A percentile compares a stretch with the other conserved stretches of the same genome.
Conservation (phyloP, 37 sponge, comb jelly and placozoan genomes). For the Aplysina aerophoba region DNA sequence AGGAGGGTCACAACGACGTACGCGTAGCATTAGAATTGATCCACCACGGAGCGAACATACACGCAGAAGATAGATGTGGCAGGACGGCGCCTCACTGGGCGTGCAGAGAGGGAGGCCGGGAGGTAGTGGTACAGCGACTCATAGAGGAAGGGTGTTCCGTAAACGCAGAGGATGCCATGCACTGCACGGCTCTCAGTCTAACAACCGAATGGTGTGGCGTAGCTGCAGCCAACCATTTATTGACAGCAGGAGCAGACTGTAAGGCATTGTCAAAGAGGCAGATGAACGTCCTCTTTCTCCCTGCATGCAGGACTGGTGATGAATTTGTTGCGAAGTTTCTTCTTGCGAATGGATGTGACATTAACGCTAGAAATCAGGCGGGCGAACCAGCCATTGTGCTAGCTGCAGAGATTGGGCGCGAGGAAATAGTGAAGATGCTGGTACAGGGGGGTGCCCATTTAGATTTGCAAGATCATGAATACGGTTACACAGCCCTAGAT, state of each 20-base stretch:
- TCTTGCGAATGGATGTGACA: slow-evolving; percentile 39
- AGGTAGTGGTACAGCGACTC: no score
- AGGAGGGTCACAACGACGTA: no score
- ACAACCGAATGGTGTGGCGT: not conserved
- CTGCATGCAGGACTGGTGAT: not conserved
- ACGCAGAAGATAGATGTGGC: no score
- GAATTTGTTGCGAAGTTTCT: not conserved
- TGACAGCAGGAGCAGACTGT: not conserved
- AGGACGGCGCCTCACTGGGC: no score
- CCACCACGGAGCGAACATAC: no score
- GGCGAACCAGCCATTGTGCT: slow-evolving; percentile 40
- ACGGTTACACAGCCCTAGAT: slow-evolving; percentile 42
- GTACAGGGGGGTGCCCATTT: slow-evolving; percentile 35
- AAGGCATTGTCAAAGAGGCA: not conserved
- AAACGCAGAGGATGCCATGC: no score
- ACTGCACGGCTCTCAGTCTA: not conserved
- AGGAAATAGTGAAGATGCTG: slow-evolving; percentile 6
- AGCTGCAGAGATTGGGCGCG: slow-evolving; percentile 22
- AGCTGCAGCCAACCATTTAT: not conserved
- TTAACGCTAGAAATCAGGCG: slow-evolving; percentile 32
- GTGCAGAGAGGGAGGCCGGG: no score
- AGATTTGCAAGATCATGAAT: slow-evolving; percentile 25
- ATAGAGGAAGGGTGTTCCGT: no score
- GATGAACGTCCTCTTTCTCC: not conserved
- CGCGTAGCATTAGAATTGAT: no score